Percentiles rank a stretch among this genome's conserved stretches.
Evolutionary conservation across 2,797 vertebrate species (phyloP).

Genomic region (Brachyrhaphis roseni): DNA sequence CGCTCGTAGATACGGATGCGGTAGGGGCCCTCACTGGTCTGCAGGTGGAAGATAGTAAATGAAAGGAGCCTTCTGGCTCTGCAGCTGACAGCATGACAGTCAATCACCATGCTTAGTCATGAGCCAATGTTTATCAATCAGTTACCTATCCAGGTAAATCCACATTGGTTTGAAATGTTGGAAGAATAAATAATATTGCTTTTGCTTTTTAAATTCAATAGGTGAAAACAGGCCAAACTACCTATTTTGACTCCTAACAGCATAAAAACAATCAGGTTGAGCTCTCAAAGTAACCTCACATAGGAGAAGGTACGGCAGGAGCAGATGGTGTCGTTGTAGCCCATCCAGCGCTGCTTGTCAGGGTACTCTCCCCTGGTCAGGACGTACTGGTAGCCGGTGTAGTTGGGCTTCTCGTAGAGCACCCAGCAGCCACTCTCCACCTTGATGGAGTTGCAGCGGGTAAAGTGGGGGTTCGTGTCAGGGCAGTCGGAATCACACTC

Average conservation of each 20-base stretch:
- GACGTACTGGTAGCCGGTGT: constrained; percentile 84
- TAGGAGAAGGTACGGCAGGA: constrained; percentile 81
- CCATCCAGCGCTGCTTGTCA: constrained; percentile 85
- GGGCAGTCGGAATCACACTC: constrained; percentile 85
- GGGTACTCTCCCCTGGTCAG: constrained; percentile 83
- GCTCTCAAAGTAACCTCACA: constrained; percentile 59
- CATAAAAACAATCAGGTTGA: not conserved
- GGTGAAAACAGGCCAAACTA: not conserved
- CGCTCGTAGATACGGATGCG: constrained; percentile 85
- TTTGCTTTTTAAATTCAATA: not conserved
- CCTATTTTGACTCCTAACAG: not conserved
- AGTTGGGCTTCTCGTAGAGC: constrained; percentile 84
- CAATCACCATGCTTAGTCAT: not conserved
- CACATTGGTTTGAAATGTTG: not conserved
- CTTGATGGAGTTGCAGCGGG: constrained; percentile 83
- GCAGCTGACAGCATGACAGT: not conserved
- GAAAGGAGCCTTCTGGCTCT: not conserved
- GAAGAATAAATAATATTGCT: not conserved
- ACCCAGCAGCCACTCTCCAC: constrained; percentile 86
- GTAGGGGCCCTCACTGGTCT: constrained; percentile 76
- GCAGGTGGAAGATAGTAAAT: not conserved
- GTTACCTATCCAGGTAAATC: not conserved
- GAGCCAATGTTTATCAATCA: not conserved
- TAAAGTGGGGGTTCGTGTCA: constrained; percentile 83
- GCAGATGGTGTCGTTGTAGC: constrained; percentile 81